A percentile compares a stretch with the other conserved stretches of the same genome.
Evolutionary conservation across 2,113 vertebrate species (phyloP).

Genomic region (Budorcas taxicolor): DNA sequence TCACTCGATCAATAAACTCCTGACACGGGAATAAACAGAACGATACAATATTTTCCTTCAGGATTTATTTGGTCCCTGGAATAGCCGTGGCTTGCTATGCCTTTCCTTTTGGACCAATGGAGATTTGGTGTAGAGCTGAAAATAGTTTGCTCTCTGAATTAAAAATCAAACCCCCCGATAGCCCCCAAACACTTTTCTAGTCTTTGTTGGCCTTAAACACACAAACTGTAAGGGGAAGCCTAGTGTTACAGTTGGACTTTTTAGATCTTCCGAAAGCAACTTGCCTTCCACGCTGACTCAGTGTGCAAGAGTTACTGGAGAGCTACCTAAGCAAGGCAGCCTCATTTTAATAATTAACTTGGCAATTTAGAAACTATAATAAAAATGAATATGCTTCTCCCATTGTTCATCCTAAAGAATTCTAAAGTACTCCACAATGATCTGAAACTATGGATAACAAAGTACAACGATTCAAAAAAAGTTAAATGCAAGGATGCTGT

Average conservation of each 20-base stretch:
- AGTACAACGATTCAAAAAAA: background rate
- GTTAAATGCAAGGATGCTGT: background rate
- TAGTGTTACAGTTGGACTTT: background rate
- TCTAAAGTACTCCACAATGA: background rate
- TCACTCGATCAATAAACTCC: conserved; percentile 64
- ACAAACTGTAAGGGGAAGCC: background rate
- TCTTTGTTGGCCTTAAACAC: background rate
- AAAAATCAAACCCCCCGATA: background rate
- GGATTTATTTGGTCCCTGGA: background rate
- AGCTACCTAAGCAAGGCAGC: background rate
- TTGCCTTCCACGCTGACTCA: background rate
- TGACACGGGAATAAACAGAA: conserved; percentile 70
- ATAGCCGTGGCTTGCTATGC: background rate
- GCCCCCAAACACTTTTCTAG: background rate
- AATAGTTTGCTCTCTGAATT: conserved; percentile 28
- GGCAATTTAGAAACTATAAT: background rate
- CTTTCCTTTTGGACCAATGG: background rate
- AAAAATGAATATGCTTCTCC: background rate
- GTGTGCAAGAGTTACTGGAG: background rate
- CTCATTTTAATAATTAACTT: conserved; percentile 7
- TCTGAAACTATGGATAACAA: background rate
- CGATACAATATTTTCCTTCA: conserved; percentile 53
- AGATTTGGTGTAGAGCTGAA: background rate
- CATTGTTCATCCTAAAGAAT: background rate
- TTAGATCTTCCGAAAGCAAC: background rate